phyloP scores from a whole-genome alignment of 2,113 vertebrate genomes.

The Quiscalus mexicanus region DNA sequence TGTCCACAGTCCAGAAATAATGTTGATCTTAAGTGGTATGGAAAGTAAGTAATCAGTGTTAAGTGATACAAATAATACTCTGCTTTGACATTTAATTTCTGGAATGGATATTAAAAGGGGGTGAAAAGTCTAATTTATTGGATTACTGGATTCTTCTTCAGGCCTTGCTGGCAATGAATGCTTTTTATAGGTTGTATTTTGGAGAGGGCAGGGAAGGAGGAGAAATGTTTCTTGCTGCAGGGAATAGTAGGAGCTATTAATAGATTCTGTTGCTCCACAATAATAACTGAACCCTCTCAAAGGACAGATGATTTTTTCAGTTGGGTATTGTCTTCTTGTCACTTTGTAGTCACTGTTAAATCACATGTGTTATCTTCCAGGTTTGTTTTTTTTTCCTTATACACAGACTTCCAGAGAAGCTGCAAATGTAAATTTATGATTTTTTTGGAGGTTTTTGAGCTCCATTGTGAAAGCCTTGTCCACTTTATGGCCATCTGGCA shows the following conservation, averaged over 20 bases:
- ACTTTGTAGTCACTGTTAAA: not conserved
- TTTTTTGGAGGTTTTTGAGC: not conserved
- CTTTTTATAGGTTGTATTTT: slow-evolving; percentile 11
- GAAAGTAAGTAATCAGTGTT: not conserved
- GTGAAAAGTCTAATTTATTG: not conserved
- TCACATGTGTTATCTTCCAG: not conserved
- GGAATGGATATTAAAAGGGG: not conserved
- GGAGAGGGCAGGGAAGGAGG: not conserved
- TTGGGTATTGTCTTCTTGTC: not conserved
- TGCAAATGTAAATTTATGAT: not conserved
- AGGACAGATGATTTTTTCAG: not conserved
- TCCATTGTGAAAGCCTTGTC: not conserved
- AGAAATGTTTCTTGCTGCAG: not conserved
- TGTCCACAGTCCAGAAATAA: not conserved
- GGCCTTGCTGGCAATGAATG: not conserved
- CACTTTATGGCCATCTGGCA: not conserved
- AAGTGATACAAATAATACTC: not conserved
- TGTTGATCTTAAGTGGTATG: not conserved
- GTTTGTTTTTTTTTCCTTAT: not conserved
- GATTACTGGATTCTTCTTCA: not conserved
- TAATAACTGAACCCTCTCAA: not conserved
- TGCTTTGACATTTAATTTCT: slow-evolving; percentile 12
- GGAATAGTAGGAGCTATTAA: not conserved
- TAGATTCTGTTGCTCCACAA: not conserved
- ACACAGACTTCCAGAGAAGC: not conserved